Conservation (phyloP, 2,888 invertebrate species). For the Scotopteryx bipunctaria region DNA sequence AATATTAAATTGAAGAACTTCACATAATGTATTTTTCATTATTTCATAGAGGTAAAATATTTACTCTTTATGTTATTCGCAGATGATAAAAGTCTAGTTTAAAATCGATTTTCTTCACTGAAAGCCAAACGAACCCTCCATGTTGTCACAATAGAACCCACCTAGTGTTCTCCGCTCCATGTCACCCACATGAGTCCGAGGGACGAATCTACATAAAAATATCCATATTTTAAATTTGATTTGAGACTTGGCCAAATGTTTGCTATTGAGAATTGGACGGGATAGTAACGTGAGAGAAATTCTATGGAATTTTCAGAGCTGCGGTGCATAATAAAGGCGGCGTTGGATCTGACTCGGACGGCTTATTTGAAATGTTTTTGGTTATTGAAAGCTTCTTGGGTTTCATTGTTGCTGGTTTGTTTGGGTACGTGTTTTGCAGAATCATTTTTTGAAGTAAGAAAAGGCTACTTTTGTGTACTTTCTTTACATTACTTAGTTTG, state of each 20-base stretch:
- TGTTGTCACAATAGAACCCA: slow-evolving; percentile 50
- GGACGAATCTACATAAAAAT: slow-evolving; percentile 74
- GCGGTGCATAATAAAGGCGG: slow-evolving; percentile 58
- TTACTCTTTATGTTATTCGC: too few relatives aligned
- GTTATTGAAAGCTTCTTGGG: slow-evolving; percentile 31
- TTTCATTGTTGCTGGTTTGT: slow-evolving; percentile 23
- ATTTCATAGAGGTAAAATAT: too few relatives aligned
- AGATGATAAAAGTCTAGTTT: too few relatives aligned
- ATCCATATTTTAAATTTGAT: slow-evolving; percentile 82
- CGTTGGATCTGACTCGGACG: slow-evolving; percentile 28
- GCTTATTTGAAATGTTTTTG: slow-evolving; percentile 47
- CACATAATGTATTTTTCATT: too few relatives aligned
- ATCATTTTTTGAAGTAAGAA: too few relatives aligned
- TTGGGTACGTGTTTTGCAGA: slow-evolving; percentile 6
- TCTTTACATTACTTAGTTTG: too few relatives aligned
- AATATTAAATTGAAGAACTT: too few relatives aligned
- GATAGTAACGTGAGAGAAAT: slow-evolving; percentile 77
- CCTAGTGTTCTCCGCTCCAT: slow-evolving; percentile 52
- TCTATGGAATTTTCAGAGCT: slow-evolving; percentile 52
- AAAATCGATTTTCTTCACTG: slow-evolving; percentile 41
- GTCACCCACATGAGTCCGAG: slow-evolving; percentile 71
- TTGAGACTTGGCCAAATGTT: slow-evolving; percentile 79
- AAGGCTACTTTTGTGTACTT: too few relatives aligned
- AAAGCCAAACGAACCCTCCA: slow-evolving; percentile 54
- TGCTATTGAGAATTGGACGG: slow-evolving; percentile 79